These are phyloP conservation scores for Calypte anna DNA, from an alignment of 2,113 vertebrate genomes.

Conservation along the genomic window DNA sequence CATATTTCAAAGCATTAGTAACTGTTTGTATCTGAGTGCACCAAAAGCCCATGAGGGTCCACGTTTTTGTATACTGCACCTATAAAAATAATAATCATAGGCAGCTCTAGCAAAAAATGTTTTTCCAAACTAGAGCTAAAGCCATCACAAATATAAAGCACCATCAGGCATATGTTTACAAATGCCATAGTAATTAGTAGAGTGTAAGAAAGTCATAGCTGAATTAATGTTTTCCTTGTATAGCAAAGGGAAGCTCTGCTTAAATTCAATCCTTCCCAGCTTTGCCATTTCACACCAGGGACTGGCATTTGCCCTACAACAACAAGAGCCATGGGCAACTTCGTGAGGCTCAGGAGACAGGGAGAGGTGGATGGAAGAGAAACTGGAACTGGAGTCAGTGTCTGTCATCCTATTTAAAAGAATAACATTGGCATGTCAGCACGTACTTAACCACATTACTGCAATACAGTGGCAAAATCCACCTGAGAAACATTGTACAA, in stretches of 20 bases:
- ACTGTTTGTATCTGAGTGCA: constrained; percentile 43
- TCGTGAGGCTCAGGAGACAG: background rate
- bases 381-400: background rate
- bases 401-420: background rate
- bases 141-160: constrained; percentile 57
- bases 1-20: constrained; percentile 54
- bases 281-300: background rate
- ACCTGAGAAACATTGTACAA: background rate
- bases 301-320: background rate
- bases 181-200: constrained; percentile 62
- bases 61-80: constrained; percentile 20
- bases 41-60: constrained; percentile 36
- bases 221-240: constrained; percentile 23
- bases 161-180: constrained; percentile 65
- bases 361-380: background rate
- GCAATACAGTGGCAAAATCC: background rate
- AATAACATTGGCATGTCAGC: background rate
- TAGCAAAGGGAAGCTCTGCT: constrained; percentile 2
- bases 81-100: constrained; percentile 34
- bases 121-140: constrained; percentile 39
- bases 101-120: constrained; percentile 27
- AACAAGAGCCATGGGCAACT: background rate
- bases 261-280: constrained; percentile 38
- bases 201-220: constrained; percentile 51
- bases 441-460: background rate